Conservation (phyloP, 1,140 invertebrate species). For the Idris sp. region DNA sequence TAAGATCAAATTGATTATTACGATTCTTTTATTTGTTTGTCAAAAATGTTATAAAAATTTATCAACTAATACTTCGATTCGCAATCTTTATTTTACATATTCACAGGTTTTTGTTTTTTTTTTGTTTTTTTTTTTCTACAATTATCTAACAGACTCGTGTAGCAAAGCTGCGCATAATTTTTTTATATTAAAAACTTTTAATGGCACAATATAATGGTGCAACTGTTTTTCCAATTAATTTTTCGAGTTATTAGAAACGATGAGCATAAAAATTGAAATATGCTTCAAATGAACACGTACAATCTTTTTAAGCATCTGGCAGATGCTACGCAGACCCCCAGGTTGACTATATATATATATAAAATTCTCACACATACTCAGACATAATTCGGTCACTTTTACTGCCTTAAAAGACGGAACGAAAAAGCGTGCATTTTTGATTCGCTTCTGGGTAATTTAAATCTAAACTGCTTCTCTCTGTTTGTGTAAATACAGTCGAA, state of each 20-base stretch:
- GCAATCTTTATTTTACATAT: slow-evolving; percentile 50
- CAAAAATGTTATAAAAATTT: slow-evolving; percentile 44
- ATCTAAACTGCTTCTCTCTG: slow-evolving; percentile 11
- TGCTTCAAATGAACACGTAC: slow-evolving; percentile 30
- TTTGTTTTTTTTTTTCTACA: slow-evolving; percentile 32
- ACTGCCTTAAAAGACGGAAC: no score
- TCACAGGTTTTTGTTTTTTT: no score
- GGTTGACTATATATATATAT: slow-evolving; percentile 70
- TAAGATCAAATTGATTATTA: no score
- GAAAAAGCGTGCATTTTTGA: no score
- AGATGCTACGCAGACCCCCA: slow-evolving; percentile 69
- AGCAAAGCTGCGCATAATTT: slow-evolving; percentile 19
- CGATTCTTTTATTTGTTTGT: slow-evolving; percentile 23
- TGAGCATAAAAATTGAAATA: slow-evolving; percentile 39
- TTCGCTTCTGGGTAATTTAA: slow-evolving; percentile 34
- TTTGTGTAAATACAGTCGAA: slow-evolving; percentile 45
- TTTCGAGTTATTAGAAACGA: slow-evolving; percentile 42
- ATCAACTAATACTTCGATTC: slow-evolving; percentile 17
- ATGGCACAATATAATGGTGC: slow-evolving; percentile 39
- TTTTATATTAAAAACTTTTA: slow-evolving; percentile 48
- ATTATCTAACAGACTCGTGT: slow-evolving; percentile 25
- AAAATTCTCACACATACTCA: slow-evolving; percentile 70
- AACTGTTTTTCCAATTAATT: slow-evolving; percentile 37
- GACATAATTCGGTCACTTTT: slow-evolving; percentile 63
- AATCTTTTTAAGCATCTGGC: slow-evolving; percentile 66